Base-by-base conservation (phyloP, 2,797 vertebrate species). In the Calcarius lapponicus region DNA sequence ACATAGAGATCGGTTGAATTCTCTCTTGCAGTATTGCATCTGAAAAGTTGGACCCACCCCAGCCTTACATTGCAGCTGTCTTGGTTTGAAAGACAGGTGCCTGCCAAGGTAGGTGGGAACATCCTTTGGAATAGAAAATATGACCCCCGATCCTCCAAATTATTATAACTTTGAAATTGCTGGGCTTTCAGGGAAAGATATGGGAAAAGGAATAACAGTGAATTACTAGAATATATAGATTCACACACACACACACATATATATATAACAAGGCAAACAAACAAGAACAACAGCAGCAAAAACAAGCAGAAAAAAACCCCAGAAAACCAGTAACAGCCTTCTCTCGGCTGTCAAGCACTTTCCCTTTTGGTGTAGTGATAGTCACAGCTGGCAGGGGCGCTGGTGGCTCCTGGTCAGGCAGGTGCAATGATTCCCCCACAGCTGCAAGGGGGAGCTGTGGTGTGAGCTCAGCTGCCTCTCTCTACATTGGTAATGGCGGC, bases 361-460 rank as follows among this genome's bases (percentile, higher is more conserved):
- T 34, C 21, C 32, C 53, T n/a, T 34, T 57, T 15, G 21, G 3
- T 60, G 21, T 2, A 74, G 34, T 26, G 38, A 3, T 2, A 1
- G 28, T 5, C 16, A 26, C 56, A 20, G 72, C 57, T 3, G 4
- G 24, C 22, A 50, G 34, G 56, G 34, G 29, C 4, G 12, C n/a
- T 58, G 43, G 2, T 38, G 56, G 56, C 43, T 48, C 43, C 43
- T 5, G 9, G 12, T 6, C 4, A 1, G 26, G 15, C 20, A 7
- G 43, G 12, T 38, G 71, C 2, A 1, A 10, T 58, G 16, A 36
- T 47, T 36, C n/a, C 20, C 12, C 42, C 11, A 1, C 9, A 1
- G 26, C 26, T 47, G 26, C 71, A 19, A 3, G 42, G n/a, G 42
- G 42, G 26, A 6, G 19, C 54, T 45, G 42, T 45, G 20, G 20